A percentile compares a stretch with the other conserved stretches of the same genome.
phyloP scores from a whole-genome alignment of 2,797 vertebrate species.

The Moxostoma hubbsi region DNA sequence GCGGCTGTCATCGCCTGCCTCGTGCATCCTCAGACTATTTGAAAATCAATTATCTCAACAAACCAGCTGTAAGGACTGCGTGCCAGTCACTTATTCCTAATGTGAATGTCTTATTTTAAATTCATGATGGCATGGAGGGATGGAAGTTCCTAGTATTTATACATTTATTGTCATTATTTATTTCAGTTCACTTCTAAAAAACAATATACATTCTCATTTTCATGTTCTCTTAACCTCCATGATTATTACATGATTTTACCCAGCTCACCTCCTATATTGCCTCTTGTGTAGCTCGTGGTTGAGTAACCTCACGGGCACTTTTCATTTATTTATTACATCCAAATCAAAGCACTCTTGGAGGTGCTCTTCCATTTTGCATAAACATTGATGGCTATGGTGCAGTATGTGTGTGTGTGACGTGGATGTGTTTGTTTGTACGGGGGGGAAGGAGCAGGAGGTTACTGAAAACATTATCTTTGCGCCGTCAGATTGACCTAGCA shows the following conservation, averaged over 20 bases:
- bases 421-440: constrained; percentile 4
- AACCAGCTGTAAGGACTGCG: constrained; percentile 89
- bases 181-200: constrained; percentile 32
- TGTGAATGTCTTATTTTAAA: constrained; percentile 95
- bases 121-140: constrained; percentile 86
- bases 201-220: constrained; percentile 52
- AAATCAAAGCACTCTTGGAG: constrained; percentile 70
- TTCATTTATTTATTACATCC: constrained; percentile 81
- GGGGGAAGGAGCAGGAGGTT: constrained; percentile 30
- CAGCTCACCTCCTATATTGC: constrained; percentile 69
- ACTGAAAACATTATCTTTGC: constrained; percentile 67
- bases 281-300: constrained; percentile 60
- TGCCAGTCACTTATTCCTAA: constrained; percentile 90
- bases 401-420: constrained; percentile 32
- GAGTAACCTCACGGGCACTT: constrained; percentile 73
- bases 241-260: constrained; percentile 83
- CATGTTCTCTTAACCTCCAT: constrained; percentile 53
- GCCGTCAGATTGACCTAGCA: constrained; percentile 71
- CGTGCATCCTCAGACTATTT: constrained; percentile 88
- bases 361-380: constrained; percentile 60
- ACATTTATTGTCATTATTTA: constrained; percentile 14
- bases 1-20: constrained; percentile 79
- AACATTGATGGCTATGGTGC: constrained; percentile 61
- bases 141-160: constrained; percentile 73
- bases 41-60: constrained; percentile 97